These are phyloP conservation scores for Aporophyla nigra DNA, from an alignment of 2,888 invertebrate genomes.

Conservation along the genomic window DNA sequence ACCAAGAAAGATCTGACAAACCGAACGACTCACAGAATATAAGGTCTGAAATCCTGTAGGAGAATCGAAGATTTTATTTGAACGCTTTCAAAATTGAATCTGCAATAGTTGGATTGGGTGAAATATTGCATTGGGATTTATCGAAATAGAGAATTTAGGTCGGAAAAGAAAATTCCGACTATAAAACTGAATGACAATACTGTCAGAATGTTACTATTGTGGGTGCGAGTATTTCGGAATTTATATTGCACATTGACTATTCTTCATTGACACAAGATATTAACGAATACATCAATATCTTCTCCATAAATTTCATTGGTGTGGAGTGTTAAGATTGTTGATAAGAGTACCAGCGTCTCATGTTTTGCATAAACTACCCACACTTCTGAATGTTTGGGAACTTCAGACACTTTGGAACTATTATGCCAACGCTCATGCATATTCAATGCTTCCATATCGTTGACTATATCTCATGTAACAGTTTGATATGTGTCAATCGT, in stretches of 20 bases:
- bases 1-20: neutral
- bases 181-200: constrained; percentile 11
- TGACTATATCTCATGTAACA: neutral
- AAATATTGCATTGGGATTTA: constrained; percentile 36
- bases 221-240: constrained; percentile 3
- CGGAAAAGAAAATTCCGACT: neutral
- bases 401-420: constrained; percentile 21
- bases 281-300: constrained; percentile 23
- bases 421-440: constrained; percentile 18
- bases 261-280: constrained; percentile 6
- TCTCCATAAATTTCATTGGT: constrained; percentile 33
- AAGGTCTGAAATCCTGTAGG: neutral
- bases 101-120: constrained; percentile 7
- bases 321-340: constrained; percentile 39
- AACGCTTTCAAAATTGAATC: constrained; percentile 20
- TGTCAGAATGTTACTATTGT: neutral
- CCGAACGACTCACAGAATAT: constrained; percentile 8
- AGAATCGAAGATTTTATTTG: constrained; percentile 30
- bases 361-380: constrained; percentile 55
- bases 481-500: constrained; percentile 9
- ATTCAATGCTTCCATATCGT: constrained; percentile 24
- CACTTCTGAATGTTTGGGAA: constrained; percentile 23
- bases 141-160: constrained; percentile 9
- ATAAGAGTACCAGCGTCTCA: constrained; percentile 44
- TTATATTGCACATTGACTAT: constrained; percentile 14